A percentile compares a stretch with the other conserved stretches of the same genome.
phyloP scores from a whole-genome alignment of 2,113 vertebrate species.

The Neotragus pygmaeus region DNA sequence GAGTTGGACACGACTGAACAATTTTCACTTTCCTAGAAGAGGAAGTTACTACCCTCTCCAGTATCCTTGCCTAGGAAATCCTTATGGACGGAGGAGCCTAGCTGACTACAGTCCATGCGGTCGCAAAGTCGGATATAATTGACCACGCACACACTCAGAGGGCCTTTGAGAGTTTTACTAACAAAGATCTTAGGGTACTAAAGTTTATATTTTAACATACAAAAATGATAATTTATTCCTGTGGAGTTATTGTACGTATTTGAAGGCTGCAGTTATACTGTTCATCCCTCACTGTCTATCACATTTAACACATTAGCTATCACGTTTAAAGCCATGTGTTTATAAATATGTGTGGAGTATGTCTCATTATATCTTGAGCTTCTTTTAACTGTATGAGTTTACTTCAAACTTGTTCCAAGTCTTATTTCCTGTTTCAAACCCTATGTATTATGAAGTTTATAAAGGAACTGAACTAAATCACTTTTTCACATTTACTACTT shows the following conservation, averaged over 20 bases:
- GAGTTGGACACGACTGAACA: accelerated
- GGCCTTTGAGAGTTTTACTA: neutral
- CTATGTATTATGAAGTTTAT: neutral
- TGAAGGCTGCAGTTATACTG: neutral
- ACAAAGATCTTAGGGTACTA: neutral
- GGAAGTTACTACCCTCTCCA: neutral
- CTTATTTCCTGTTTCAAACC: neutral
- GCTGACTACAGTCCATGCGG: neutral
- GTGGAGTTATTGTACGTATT: neutral
- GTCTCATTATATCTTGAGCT: neutral
- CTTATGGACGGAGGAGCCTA: neutral
- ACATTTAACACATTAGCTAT: neutral
- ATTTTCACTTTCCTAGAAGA: neutral
- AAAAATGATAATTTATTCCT: neutral
- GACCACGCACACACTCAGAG: neutral
- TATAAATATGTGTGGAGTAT: neutral
- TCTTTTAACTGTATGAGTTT: neutral
- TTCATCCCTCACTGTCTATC: neutral
- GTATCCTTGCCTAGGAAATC: neutral
- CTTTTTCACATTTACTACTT: neutral
- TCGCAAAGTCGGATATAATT: neutral
- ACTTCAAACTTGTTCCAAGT: neutral
- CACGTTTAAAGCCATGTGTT: neutral
- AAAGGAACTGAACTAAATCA: neutral
- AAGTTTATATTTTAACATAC: neutral